These are phyloP conservation scores for Atlantisia rogersi DNA, from an alignment of 2,113 vertebrate genomes.

Conservation along the genomic window DNA sequence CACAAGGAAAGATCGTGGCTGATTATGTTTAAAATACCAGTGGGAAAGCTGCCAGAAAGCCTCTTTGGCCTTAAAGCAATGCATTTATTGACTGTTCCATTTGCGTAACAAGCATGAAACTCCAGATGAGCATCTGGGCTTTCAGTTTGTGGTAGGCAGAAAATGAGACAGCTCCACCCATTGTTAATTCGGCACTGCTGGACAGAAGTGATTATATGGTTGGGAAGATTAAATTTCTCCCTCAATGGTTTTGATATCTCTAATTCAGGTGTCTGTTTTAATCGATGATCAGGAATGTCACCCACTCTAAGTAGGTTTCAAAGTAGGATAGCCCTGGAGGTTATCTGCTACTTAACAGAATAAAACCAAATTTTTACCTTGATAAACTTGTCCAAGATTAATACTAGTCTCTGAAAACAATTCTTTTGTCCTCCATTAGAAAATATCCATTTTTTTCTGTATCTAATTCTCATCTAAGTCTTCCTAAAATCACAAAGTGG, in stretches of 20 bases:
- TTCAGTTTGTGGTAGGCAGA: not conserved
- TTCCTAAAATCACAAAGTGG: rapidly evolving
- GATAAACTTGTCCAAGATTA: not conserved
- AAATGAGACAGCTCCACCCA: not conserved
- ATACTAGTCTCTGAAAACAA: not conserved
- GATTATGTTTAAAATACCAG: not conserved
- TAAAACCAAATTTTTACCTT: not conserved
- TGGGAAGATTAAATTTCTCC: not conserved
- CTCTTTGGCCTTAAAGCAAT: not conserved
- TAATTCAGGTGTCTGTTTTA: not conserved
- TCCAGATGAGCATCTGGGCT: not conserved
- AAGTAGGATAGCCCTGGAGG: not conserved
- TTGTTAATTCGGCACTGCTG: not conserved
- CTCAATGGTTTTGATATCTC: not conserved
- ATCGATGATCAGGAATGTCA: not conserved
- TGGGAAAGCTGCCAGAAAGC: not conserved
- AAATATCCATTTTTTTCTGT: not conserved
- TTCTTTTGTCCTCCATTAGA: not conserved
- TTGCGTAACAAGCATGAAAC: not conserved
- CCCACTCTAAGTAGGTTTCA: not conserved
- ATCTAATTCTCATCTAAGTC: not conserved
- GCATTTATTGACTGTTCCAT: not conserved
- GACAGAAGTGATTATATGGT: not conserved
- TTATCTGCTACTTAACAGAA: not conserved
- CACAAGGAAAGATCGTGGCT: not conserved